Conservation (phyloP, 1,140 invertebrate genomes). For the Daktulosphaira vitifoliae region DNA sequence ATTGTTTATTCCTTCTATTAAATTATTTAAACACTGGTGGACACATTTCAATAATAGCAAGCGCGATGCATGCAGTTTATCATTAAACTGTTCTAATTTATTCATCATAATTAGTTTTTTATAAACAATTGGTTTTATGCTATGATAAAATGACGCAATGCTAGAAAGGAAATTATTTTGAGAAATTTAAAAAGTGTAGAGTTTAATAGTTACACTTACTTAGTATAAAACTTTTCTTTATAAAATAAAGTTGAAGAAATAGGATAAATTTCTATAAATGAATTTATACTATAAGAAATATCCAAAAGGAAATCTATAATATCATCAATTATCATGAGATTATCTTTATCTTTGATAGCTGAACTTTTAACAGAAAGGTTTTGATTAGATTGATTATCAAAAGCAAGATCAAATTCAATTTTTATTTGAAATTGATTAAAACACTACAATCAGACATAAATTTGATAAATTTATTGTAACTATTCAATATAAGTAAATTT, state of each 20-base stretch:
- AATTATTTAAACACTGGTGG: background rate
- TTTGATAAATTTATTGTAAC: too few relatives aligned
- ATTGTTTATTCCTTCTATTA: background rate
- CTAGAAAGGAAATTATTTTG: background rate
- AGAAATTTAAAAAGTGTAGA: too few relatives aligned
- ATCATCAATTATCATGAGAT: conserved; percentile 8
- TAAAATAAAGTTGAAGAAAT: background rate
- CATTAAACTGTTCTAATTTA: conserved; percentile 8
- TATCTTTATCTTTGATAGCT: background rate
- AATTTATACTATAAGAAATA: conserved; percentile 13
- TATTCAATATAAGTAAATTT: too few relatives aligned
- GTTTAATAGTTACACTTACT: background rate
- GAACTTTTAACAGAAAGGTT: background rate
- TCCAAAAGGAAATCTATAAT: conserved; percentile 19
- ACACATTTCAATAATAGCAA: conserved; percentile 14
- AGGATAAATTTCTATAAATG: conserved; percentile 17
- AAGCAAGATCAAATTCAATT: conserved; percentile 20
- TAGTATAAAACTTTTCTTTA: conserved; percentile 6
- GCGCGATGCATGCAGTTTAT: conserved; percentile 12
- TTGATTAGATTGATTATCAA: background rate
- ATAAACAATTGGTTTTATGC: conserved; percentile 3
- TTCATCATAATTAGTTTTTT: background rate
- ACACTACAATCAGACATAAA: background rate
- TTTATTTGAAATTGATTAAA: conserved; percentile 20
- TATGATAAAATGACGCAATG: conserved; percentile 22